Evolutionary conservation across 2,888 invertebrate species (phyloP).

Genomic region (Lingula anatina): DNA sequence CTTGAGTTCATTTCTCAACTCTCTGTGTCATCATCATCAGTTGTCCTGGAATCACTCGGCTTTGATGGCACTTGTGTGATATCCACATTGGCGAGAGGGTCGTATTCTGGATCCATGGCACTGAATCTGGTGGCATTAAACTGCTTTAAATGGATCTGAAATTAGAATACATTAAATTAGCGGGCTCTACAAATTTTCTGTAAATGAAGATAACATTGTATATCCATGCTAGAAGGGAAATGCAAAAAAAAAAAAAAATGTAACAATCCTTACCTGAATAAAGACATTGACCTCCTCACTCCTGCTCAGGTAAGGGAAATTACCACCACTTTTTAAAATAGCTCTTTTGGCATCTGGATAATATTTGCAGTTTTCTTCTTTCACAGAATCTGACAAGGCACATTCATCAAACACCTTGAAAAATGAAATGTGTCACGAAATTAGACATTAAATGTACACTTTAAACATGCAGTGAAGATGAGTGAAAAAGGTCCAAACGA

Average conservation of each 20-base stretch:
- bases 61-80: too few relatives aligned
- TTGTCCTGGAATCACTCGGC: too few relatives aligned
- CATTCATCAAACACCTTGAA: conserved; percentile 73
- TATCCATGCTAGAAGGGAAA: too few relatives aligned
- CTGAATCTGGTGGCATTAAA: conserved; percentile 29
- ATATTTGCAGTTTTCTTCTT: conserved; percentile 77
- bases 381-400: conserved; percentile 69
- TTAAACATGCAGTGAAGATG: too few relatives aligned
- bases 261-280: conserved; percentile 62
- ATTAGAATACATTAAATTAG: background rate
- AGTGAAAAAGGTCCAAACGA: background rate
- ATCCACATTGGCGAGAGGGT: background rate
- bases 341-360: conserved; percentile 82
- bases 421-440: background rate
- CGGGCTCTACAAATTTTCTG: background rate
- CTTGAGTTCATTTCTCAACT: too few relatives aligned
- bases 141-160: conserved; percentile 35
- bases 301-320: conserved; percentile 84
- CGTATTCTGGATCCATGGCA: conserved; percentile 22
- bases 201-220: too few relatives aligned
- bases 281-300: conserved; percentile 85
- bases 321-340: conserved; percentile 82
- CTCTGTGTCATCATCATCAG: too few relatives aligned
- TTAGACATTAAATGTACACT: too few relatives aligned
- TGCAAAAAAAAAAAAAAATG: background rate